These are phyloP conservation scores for Laticauda colubrina DNA, from an alignment of 2,113 vertebrate genomes.

Conservation along the genomic window DNA sequence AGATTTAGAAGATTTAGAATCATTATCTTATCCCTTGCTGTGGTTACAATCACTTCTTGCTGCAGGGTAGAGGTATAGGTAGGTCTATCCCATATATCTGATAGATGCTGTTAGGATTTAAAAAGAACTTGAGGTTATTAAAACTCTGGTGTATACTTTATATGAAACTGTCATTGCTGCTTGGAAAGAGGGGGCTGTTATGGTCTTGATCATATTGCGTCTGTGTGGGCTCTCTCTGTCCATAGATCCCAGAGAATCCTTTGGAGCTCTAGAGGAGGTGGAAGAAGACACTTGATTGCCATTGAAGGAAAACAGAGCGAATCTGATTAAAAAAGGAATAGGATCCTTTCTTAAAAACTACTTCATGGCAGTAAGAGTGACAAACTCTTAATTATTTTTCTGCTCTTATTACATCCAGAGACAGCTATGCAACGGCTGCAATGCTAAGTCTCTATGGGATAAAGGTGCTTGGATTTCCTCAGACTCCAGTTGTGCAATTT, in stretches of 20 bases:
- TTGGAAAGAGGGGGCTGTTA: not conserved
- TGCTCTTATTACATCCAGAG: not conserved
- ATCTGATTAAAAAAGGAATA: not conserved
- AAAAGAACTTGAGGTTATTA: not conserved
- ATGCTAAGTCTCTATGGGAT: not conserved
- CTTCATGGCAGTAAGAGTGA: not conserved
- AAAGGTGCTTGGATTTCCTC: not conserved
- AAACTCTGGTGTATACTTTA: not conserved
- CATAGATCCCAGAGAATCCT: not conserved
- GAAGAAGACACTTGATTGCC: not conserved
- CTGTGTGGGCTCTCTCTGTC: not conserved
- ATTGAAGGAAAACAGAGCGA: not conserved
- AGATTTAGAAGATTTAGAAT: too few relatives aligned
- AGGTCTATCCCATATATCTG: not conserved
- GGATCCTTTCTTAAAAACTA: not conserved
- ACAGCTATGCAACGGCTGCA: not conserved
- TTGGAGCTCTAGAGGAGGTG: not conserved
- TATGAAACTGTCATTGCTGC: not conserved
- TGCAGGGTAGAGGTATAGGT: not conserved
- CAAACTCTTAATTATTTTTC: not conserved
- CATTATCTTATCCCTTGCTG: not conserved
- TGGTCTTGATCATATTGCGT: not conserved
- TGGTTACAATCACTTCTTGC: not conserved
- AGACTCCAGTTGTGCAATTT: not conserved
- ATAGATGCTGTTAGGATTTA: not conserved